Base-by-base conservation (phyloP, 2,888 invertebrate species). In the Lithophane ornitopus region DNA sequence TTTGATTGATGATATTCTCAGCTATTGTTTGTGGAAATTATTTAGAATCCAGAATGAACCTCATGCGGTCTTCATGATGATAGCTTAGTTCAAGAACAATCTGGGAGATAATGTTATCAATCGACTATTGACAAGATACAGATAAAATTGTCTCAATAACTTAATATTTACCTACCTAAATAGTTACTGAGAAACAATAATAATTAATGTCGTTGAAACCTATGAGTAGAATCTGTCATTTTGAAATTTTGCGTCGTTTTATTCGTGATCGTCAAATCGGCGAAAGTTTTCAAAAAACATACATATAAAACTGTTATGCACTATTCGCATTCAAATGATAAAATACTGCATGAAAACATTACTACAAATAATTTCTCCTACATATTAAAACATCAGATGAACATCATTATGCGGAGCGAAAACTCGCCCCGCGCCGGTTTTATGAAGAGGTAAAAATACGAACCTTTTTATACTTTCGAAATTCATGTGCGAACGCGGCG, bases 381-480 rank as follows among this genome's bases (percentile, higher is more conserved):
- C 81, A 82, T 84, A 87, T 88, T 84, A 87, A 85, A 85, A 86
- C 84, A 89, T 83, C 85, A 89, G 86, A 90, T 88, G 88, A 89
- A 90, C 89, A 86, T 87, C 87, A 90, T 90, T 90, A 88, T 87
- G 85, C 78, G 85, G 80, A 82, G 84, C 78, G 85, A 89, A 89
- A 88, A 89, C 85, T 83, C 86, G 82, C 78, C 81, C 86, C 79
- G 74, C 82, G 78, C 86, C 79, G 74, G 84, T 89, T 91, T 89
- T 90, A 89, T 89, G 88, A 87, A 88, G 87, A 88, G 82, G 87
- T 88, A 87, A 90, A 90, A 91, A 89, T 85, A 87, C 80, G 84
- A 80, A 82, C 81, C 84, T 77, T 87, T 89, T 88, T 85, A 85
- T 85, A 85, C 79, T 78, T 78, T 78, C 81, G 56, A 74, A 82